Evolutionary conservation across 2,888 invertebrate species (phyloP).

Genomic region (Lepidonotus clava): DNA sequence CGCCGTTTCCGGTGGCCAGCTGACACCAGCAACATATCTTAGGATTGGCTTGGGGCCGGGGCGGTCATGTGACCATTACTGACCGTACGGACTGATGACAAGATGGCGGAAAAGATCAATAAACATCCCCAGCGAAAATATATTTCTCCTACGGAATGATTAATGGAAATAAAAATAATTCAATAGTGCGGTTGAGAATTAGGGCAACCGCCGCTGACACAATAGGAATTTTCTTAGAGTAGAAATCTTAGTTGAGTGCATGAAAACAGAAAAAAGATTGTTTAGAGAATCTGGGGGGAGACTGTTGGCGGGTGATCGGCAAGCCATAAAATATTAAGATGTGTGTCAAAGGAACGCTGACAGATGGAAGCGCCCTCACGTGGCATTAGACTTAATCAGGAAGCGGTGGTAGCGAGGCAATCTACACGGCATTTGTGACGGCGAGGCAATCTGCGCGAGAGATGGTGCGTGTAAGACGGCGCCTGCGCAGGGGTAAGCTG

Average conservation of each 20-base stretch:
- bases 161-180: too few species aligned
- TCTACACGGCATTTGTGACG: slow-evolving; percentile 45
- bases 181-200: background rate
- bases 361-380: slow-evolving; percentile 45
- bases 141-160: too few species aligned
- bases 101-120: background rate
- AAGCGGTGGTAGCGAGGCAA: slow-evolving; percentile 46
- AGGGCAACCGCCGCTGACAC: background rate
- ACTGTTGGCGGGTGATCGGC: too few species aligned
- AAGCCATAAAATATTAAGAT: slow-evolving; percentile 48
- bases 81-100: background rate
- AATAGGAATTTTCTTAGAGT: too few species aligned
- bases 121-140: too few species aligned
- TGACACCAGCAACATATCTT: slow-evolving; percentile 38
- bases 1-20: slow-evolving; percentile 5
- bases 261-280: too few species aligned
- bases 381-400: slow-evolving; percentile 50
- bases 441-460: slow-evolving; percentile 47
- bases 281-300: too few species aligned
- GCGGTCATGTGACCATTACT: slow-evolving; percentile 24
- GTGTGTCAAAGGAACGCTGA: slow-evolving; percentile 34
- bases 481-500: background rate
- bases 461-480: slow-evolving; percentile 39
- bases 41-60: background rate
- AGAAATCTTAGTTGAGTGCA: too few species aligned